A percentile compares a stretch with the other conserved stretches of the same genome.
phyloP scores from a whole-genome alignment of 2,797 vertebrate genomes.

The Liparis tanakae region DNA sequence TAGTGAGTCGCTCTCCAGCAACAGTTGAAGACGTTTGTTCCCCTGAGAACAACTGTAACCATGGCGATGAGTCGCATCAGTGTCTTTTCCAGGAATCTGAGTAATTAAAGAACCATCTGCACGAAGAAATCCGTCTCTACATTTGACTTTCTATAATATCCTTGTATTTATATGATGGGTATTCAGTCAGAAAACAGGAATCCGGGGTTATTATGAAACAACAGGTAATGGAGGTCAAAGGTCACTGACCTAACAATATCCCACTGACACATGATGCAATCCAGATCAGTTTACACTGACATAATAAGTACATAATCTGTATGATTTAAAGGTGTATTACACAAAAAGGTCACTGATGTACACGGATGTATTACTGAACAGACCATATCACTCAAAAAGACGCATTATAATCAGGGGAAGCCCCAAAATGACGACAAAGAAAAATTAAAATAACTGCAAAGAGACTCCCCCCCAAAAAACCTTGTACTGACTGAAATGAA shows the following conservation, averaged over 20 bases:
- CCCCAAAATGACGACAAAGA: neutral
- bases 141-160: neutral
- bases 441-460: neutral
- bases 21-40: neutral
- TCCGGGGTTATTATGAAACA: neutral
- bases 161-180: neutral
- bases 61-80: neutral
- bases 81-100: slow-evolving; percentile 26
- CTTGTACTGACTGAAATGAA: no score
- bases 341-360: neutral
- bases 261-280: neutral
- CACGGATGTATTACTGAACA: neutral
- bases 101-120: slow-evolving; percentile 20
- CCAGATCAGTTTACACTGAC: neutral
- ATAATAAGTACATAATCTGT: slow-evolving; percentile 8
- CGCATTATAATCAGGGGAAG: no score
- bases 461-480: neutral
- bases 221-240: slow-evolving; percentile 17
- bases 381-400: neutral
- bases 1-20: slow-evolving; percentile 10
- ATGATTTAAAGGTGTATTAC: neutral
- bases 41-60: neutral
- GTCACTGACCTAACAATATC: neutral
- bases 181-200: slow-evolving; percentile 26
- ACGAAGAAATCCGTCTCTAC: neutral